A percentile compares a stretch with the other conserved stretches of the same genome.
Evolutionary conservation across 2,797 vertebrate genomes (phyloP).

Genomic region (Pogoniulus pusillus): DNA sequence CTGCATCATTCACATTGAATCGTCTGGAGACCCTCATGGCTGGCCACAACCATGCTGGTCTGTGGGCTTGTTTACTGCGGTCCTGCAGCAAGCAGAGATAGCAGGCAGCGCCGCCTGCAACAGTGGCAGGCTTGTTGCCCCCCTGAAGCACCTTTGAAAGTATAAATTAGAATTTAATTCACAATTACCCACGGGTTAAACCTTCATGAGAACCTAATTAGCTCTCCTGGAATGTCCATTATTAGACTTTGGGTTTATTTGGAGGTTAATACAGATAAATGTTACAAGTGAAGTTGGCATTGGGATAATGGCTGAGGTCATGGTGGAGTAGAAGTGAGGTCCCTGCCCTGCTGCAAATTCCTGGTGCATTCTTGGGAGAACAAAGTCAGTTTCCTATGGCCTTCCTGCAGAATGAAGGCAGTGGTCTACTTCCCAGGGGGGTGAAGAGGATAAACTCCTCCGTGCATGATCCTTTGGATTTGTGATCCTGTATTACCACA

Average conservation of each 20-base stretch:
- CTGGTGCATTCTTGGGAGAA: fast-evolving
- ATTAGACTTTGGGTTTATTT: neutral
- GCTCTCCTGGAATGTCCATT: neutral
- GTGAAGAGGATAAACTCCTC: neutral
- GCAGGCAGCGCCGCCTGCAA: too few relatives aligned
- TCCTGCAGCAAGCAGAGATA: too few relatives aligned
- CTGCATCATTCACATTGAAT: too few relatives aligned
- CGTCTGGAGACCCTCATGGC: too few relatives aligned
- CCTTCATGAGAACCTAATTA: neutral
- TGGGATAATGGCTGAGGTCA: neutral
- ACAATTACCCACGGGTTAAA: neutral
- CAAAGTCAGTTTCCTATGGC: neutral
- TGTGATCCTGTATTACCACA: neutral
- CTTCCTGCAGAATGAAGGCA: neutral
- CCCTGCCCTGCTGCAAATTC: neutral
- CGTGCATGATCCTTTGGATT: neutral
- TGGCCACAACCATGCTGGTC: too few relatives aligned
- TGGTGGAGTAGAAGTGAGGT: neutral
- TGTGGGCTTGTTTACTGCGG: too few relatives aligned
- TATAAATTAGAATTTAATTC: neutral
- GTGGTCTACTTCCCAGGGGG: neutral
- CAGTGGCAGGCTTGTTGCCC: neutral
- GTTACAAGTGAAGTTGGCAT: fast-evolving
- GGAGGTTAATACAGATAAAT: neutral
- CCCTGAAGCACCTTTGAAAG: neutral